Conservation (phyloP, 2,888 invertebrate genomes). For the Mesorhabditis belari region DNA sequence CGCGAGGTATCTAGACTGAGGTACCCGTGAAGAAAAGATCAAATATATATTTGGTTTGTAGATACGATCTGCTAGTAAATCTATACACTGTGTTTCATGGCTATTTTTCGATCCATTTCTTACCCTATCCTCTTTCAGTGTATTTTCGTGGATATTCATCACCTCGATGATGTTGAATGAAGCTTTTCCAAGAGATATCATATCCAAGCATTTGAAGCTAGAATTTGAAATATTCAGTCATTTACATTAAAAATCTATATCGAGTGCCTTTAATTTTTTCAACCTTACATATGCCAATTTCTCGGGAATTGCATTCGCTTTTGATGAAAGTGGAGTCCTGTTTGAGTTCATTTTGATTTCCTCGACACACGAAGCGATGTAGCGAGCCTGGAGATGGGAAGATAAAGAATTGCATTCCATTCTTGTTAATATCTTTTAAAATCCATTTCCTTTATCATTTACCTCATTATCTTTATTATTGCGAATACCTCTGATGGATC, state of each 20-base stretch:
- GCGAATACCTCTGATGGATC: constrained; percentile 93
- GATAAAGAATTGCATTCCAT: neutral
- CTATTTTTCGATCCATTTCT: too few relatives aligned
- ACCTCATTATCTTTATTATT: constrained; percentile 99
- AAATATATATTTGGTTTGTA: neutral
- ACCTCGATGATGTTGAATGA: constrained; percentile 99
- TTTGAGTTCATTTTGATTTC: constrained; percentile 92
- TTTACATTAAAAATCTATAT: neutral
- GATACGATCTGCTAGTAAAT: neutral
- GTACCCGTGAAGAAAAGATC: too few relatives aligned
- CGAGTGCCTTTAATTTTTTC: too few relatives aligned
- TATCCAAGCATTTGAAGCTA: constrained; percentile 99
- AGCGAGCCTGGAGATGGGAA: constrained; percentile 71
- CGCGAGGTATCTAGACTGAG: too few relatives aligned
- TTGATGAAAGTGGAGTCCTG: constrained; percentile 96
- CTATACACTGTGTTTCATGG: neutral
- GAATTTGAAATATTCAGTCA: constrained; percentile 52
- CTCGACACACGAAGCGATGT: constrained; percentile 97
- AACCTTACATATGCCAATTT: constrained; percentile 85
- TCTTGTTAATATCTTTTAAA: neutral
- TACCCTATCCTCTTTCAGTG: constrained; percentile 60
- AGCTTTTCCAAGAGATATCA: constrained; percentile 90
- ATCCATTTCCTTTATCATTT: constrained; percentile 42
- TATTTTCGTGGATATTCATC: constrained; percentile 97
- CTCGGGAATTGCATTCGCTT: constrained; percentile 86